These are phyloP conservation scores for Drosophila arawakana DNA, from an alignment of 1,140 invertebrate species.

Conservation along the genomic window DNA sequence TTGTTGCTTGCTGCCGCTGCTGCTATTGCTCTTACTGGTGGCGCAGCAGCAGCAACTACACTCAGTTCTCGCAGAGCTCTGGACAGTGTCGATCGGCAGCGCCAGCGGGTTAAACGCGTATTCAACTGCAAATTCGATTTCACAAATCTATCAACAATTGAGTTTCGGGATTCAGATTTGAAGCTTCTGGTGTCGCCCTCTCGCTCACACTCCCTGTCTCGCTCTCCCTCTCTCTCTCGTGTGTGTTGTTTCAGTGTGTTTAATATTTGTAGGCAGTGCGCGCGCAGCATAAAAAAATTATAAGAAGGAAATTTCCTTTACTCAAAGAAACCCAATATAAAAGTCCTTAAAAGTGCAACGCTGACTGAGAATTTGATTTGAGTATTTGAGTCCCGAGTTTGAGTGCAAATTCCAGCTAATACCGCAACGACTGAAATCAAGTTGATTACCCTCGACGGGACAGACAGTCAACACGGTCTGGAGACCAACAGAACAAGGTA, in stretches of 20 bases:
- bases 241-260: slow-evolving; percentile 7
- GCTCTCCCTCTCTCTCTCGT: background rate
- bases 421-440: slow-evolving; percentile 18
- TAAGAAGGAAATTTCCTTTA: background rate
- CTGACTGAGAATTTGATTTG: slow-evolving; percentile 6
- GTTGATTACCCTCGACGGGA: slow-evolving; percentile 21
- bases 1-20: slow-evolving; percentile 34
- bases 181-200: background rate
- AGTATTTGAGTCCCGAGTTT: background rate
- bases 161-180: slow-evolving; percentile 8
- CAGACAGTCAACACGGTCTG: slow-evolving; percentile 14
- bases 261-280: background rate
- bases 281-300: slow-evolving; percentile 20
- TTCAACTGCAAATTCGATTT: slow-evolving; percentile 5
- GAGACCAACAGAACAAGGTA: slow-evolving; percentile 20
- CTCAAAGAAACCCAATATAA: background rate
- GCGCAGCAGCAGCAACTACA: slow-evolving; percentile 7
- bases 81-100: slow-evolving; percentile 49
- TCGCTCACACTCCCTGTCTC: background rate
- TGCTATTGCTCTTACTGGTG: background rate
- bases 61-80: slow-evolving; percentile 49
- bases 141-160: slow-evolving; percentile 11
- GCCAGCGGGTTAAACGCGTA: slow-evolving; percentile 25
- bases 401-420: slow-evolving; percentile 32
- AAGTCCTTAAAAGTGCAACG: slow-evolving; percentile 11